Conservation (phyloP, 2,797 vertebrate species). For the Leucoraja ocellata region DNA sequence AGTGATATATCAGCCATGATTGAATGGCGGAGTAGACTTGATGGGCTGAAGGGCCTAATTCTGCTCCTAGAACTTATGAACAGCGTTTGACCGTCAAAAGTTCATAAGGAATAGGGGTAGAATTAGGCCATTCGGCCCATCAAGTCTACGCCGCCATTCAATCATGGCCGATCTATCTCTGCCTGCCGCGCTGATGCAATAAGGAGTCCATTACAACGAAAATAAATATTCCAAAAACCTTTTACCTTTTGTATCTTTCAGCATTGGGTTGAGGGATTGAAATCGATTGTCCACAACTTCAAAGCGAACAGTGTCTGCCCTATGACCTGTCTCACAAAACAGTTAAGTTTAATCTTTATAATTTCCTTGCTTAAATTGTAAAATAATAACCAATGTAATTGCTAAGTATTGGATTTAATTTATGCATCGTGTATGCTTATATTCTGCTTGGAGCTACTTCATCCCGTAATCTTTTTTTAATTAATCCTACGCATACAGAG, state of each 20-base stretch:
- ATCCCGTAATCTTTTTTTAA: background rate
- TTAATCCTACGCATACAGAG: background rate
- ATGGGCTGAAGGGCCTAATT: no score
- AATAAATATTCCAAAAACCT: conserved; percentile 44
- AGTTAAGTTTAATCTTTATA: conserved; percentile 68
- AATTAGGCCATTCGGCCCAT: no score
- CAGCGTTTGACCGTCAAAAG: no score
- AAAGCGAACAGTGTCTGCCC: conserved; percentile 98
- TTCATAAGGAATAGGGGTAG: no score
- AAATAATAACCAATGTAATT: background rate
- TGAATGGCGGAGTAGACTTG: no score
- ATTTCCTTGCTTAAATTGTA: background rate
- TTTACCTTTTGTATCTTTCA: conserved; percentile 60
- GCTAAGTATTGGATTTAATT: background rate
- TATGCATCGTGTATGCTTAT: background rate
- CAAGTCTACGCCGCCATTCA: no score
- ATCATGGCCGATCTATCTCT: no score
- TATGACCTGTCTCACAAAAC: conserved; percentile 97
- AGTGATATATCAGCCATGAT: no score
- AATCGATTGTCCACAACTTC: conserved; percentile 93
- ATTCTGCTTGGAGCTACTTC: background rate
- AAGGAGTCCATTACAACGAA: background rate
- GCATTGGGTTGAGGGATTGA: conserved; percentile 95
- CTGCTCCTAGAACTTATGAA: no score
- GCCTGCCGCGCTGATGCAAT: background rate